phyloP scores from a whole-genome alignment of 1,140 invertebrate genomes.

The Drosophila ercepeae region DNA sequence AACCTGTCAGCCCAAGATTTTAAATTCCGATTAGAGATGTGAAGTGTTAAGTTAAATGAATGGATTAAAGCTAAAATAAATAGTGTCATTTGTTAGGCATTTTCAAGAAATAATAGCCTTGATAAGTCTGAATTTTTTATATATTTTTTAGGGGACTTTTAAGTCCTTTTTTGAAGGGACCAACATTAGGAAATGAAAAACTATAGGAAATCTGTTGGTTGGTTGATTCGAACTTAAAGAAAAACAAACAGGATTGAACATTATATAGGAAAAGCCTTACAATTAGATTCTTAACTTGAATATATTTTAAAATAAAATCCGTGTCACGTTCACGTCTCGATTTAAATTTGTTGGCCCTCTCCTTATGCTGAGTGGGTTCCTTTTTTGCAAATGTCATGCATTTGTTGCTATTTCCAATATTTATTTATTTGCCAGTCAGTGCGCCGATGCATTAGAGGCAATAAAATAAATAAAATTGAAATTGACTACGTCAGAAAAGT shows the following conservation, averaged over 20 bases:
- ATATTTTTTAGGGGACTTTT: not conserved
- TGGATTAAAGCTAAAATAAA: not conserved
- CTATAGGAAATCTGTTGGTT: no score
- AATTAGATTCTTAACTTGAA: no score
- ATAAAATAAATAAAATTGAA: conserved; percentile 82
- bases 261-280: no score
- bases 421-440: conserved; percentile 77
- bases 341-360: not conserved
- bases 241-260: no score
- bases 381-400: conserved; percentile 50
- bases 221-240: no score
- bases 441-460: conserved; percentile 76
- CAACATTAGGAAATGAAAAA: no score
- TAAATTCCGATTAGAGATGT: conserved; percentile 47
- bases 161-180: no score
- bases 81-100: not conserved
- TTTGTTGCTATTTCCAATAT: conserved; percentile 65
- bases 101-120: not conserved
- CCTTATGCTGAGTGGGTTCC: conserved; percentile 43
- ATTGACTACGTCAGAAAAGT: conserved; percentile 80
- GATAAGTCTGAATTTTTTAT: not conserved
- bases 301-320: not conserved
- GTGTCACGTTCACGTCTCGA: conserved; percentile 29
- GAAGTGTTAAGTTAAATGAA: not conserved
- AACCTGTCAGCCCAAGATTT: conserved; percentile 71